Base-by-base conservation (phyloP, 2,888 invertebrate species). In the Agrotis clavis region DNA sequence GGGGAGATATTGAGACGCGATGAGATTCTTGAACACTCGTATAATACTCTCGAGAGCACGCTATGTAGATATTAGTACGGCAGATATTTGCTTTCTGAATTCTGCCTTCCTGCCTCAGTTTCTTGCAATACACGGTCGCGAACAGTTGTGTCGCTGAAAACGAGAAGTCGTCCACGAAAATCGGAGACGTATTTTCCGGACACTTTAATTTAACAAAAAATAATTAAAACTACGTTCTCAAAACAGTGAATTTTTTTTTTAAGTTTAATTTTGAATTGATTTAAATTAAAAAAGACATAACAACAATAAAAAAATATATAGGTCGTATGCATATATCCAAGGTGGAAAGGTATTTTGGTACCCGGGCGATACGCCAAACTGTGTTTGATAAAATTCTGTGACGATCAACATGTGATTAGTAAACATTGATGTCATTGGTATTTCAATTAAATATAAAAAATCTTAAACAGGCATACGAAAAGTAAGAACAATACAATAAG, bases 331-430 rank as follows among this genome's bases (percentile, higher is more conserved):
- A 68, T 54, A 69, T 71, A 89, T 88, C 90, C 92, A 93, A 93
- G 93, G 93, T 88, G 87, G 88, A 89, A 89, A 82, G 90, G 90
- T 94, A 95, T 95, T 95, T 91, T 86, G 84, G 94, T 94, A 90
- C 79, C 79, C 90, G 92, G 96, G 96, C 95, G 93, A 74, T 77
- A 70, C 80, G 95, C 96, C 96, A 95, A 86, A 88, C 81, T 63
- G 72, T 84, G 88, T 87, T 88, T 87, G 82, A 85, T 77, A 74
- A 84, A 80, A 75, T 84, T 86, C 75, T 83, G 86, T 82, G 83
- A 69, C 79, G 81, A 84, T 76, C 68, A 69, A 74, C 74, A 86
- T 87, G 86, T 82, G 81, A 86, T 83, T 87, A 83, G 89, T 91
- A 91, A 89, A 92, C 86, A 89, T 84, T 81, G 74, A 71, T 60